Base-by-base conservation (phyloP, 2,797 vertebrate genomes). In the Sphenopsis melanotis region DNA sequence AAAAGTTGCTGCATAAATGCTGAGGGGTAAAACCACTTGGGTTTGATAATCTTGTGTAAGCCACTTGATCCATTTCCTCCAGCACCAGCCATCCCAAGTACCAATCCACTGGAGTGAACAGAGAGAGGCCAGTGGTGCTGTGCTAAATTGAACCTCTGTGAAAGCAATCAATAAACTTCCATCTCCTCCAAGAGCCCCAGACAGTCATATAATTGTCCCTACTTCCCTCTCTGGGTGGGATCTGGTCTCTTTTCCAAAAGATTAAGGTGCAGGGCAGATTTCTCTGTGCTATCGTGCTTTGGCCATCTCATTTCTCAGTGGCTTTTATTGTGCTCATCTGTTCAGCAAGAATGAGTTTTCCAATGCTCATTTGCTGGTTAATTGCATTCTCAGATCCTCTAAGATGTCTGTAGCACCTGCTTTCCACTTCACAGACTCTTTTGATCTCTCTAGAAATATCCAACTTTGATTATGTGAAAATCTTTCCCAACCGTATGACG, bases 331-430 rank as follows among this genome's bases (percentile, higher is more conserved):
- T 94, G 96, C 97, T 98, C 95, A 97, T 98, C 98, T 98, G 98
- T 98, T 98, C 98, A 97, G 98, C 98, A 98, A 98, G 93, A 61
- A 66, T 94, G 81, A 94, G 96, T 98, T 98, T 98, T 97, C 97
- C 97, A 98, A 98, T 98, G 97, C 98, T 98, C 98, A 99, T 99
- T 99, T 99, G 98, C 98, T 98, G 98, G 98, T 98, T 99, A 99
- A 99, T 99, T 99, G 98, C 98, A 98, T 99, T 99, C 95, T 99
- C 95, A 97, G 96, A 97, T 97, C 97, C 95, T 98, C 88, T 92
- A 97, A 98, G 96, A 97, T 96, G 77, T 94, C 94, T 93, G 63
- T 71, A 90, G 72, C 97, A 97, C 96, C 97, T 98, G 97, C 97
- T 97, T 84, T 97, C 96, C 95, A 97, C 98, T 97, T 98, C 94